A percentile compares a stretch with the other conserved stretches of the same genome.
Conservation (phyloP, 2,113 vertebrate genomes). For the Amphilophus citrinellus region DNA sequence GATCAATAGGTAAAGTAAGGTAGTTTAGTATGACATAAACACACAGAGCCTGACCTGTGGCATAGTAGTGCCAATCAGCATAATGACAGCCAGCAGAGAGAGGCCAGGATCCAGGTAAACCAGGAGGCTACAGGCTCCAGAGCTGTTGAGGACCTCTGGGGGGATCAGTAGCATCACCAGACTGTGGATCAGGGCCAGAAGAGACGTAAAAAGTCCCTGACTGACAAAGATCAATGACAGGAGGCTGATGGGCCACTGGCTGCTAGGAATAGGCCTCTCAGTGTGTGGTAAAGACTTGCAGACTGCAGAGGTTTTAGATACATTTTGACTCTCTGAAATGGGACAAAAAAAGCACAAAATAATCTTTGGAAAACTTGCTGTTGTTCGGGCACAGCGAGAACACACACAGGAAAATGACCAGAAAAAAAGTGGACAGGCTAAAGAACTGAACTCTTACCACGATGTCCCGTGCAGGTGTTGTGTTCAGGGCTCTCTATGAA, state of each 20-base stretch:
- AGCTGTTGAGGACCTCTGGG: conserved; percentile 38
- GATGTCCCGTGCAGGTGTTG: background rate
- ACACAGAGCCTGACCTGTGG: conserved; percentile 63
- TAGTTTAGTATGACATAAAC: conserved; percentile 1
- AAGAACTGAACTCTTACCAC: conserved; percentile 49
- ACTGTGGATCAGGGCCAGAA: conserved; percentile 73
- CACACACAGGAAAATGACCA: background rate
- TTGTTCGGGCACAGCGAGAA: background rate
- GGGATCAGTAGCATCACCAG: conserved; percentile 62
- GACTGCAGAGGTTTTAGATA: background rate
- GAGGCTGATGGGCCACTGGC: background rate
- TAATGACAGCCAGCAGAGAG: conserved; percentile 70
- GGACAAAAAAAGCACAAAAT: background rate
- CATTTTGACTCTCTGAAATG: conserved; percentile 35
- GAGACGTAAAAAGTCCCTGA: conserved; percentile 63
- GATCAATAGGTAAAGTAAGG: background rate
- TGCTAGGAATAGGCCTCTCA: background rate
- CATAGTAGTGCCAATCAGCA: conserved; percentile 51
- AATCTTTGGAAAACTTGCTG: background rate
- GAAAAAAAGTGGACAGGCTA: background rate
- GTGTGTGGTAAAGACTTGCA: background rate
- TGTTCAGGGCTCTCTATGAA: background rate
- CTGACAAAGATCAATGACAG: background rate
- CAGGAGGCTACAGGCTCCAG: conserved; percentile 54
- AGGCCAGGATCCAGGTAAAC: conserved; percentile 79